Evolutionary conservation across 92 coral and sea anemone species (phyloP), one percentile per base, ranked within the genome.

Genomic region (Zoanthus gigantus): DNA sequence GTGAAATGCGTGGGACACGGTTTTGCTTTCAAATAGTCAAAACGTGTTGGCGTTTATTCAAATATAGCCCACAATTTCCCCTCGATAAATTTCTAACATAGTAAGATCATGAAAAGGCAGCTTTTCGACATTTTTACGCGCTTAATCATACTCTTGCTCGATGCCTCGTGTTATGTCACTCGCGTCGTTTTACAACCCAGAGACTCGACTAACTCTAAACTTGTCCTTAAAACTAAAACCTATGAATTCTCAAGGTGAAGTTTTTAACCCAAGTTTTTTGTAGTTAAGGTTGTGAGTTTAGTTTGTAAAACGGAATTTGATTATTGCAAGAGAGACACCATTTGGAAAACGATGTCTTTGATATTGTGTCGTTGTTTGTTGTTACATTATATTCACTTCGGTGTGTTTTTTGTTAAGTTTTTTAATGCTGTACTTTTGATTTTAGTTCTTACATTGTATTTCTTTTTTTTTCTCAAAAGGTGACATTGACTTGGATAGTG

Each of bases 401-500:
- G 31, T 69, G 34, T 23, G 10, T 32, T 69, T 30, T 12, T 23
- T 69, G 15, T 30, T 68, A 28, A 23, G 31, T 10, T 4, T 69
- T 69, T 69, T 50, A 9, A 13, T 29, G 10, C n/a, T 2, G 17
- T 18, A 56, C 15, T 13, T 37, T 28, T 28, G 17, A 69, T 73
- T 42, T 23, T 61, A 50, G 57, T 61, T 14, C 86, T 89, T 37
- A 90, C 75, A 78, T n/a, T 47, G 57, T 72, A 42, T 87, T 84
- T 84, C 56, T 50, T 63, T 15, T 37, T 88, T 57, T 88, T 57
- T 83, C 82, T 89, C 88, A 50, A 72, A 86, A 97, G 99, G 99
- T 89, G 99, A 97, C 50, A 95, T 95, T 85, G 99, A 97, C 85
- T 91, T 97, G 88, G 98, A 94, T 18, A 83, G 92, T 76, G 86